A percentile compares a stretch with the other conserved stretches of the same genome.
Evolutionary conservation across 2,888 invertebrate genomes (phyloP).

Genomic region (Mellilla xanthometata): DNA sequence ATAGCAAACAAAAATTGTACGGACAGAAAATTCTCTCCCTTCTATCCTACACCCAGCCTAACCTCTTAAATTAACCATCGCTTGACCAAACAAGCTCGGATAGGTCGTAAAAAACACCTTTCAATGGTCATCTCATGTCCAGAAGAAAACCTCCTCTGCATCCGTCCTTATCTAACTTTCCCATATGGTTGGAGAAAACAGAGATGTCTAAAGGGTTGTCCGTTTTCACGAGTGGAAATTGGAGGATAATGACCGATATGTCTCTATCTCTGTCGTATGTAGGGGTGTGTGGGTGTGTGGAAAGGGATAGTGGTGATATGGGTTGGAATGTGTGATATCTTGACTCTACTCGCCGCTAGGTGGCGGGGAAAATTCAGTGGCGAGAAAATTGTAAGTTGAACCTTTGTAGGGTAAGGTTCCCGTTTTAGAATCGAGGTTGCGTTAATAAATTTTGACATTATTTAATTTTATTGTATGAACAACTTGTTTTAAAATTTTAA

Average conservation of each 20-base stretch:
- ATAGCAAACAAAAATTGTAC: too few species aligned
- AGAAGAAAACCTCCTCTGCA: slow-evolving; percentile 52
- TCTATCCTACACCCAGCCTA: slow-evolving; percentile 31
- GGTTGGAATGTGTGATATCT: slow-evolving; percentile 50
- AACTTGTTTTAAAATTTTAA: too few species aligned
- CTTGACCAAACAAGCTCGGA: slow-evolving; percentile 61
- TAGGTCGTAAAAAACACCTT: slow-evolving; percentile 58
- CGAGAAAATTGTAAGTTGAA: slow-evolving; percentile 9
- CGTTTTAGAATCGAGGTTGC: neutral
- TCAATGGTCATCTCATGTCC: slow-evolving; percentile 68
- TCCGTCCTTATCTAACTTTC: slow-evolving; percentile 58
- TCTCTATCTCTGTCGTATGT: slow-evolving; percentile 75
- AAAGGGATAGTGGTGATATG: slow-evolving; percentile 62
- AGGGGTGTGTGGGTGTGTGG: slow-evolving; percentile 64
- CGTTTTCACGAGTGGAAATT: slow-evolving; percentile 72
- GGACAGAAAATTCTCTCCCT: slow-evolving; percentile 1
- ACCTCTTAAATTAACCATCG: slow-evolving; percentile 33
- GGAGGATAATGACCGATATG: slow-evolving; percentile 61
- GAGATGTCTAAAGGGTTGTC: slow-evolving; percentile 74
- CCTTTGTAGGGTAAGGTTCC: slow-evolving; percentile 25
- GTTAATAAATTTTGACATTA: too few species aligned
- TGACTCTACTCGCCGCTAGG: slow-evolving; percentile 74
- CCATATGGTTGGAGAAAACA: slow-evolving; percentile 56
- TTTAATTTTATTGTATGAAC: too few species aligned
- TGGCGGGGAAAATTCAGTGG: slow-evolving; percentile 54